Base-by-base conservation (phyloP, 1,140 invertebrate species). In the Cryptotermes secundus region DNA sequence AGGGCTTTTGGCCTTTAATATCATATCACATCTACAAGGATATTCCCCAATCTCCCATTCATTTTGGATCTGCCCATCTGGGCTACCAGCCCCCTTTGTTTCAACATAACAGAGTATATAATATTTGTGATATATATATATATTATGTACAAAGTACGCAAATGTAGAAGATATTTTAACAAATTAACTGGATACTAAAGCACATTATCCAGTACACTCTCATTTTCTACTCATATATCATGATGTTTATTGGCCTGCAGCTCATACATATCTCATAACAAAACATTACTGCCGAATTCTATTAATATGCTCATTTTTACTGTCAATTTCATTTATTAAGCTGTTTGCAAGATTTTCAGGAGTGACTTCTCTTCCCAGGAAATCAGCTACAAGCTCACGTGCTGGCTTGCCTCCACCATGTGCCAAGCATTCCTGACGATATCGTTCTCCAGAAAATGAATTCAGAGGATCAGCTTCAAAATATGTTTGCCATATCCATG, bases 321-420 rank as follows among this genome's bases (percentile, higher is more conserved):
- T 45, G 81, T 91, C 90, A 34, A 92, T 86, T 84, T 93, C 92
- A 83, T 88, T 86, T 49, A 92, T 89, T 31, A 93, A 87, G 19
- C 92, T 90, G 16, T 90, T 86, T 1, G 90, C 90, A 31, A 93
- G 86, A 85, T 88, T 90, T 80, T 90, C 87, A 7, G 95, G 92
- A 34, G 92, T 95, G 53, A 95, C 92, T 85, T 94, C 92, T 85
- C 93, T 92, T 81, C 93, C 90, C 14, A 97, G 89, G 88, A 96
- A 95, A 88, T 95, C 94, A 22, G 92, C 91, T 14, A 97, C 93
- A 80, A 97, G 89, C 86, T 92, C 89, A 26, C 91, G 92, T 7
- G 96, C 93, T 7, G 96, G 96, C 86, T 95, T 94, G 0, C 96
- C 96, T 79, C 98, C 98, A n/a, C 98, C 98, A 88, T 98, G 94